A percentile compares a stretch with the other conserved stretches of the same genome.
These are phyloP conservation scores for Rhagophthalmus giganteus DNA, from an alignment of 2,888 invertebrate genomes.

Conservation along the genomic window DNA sequence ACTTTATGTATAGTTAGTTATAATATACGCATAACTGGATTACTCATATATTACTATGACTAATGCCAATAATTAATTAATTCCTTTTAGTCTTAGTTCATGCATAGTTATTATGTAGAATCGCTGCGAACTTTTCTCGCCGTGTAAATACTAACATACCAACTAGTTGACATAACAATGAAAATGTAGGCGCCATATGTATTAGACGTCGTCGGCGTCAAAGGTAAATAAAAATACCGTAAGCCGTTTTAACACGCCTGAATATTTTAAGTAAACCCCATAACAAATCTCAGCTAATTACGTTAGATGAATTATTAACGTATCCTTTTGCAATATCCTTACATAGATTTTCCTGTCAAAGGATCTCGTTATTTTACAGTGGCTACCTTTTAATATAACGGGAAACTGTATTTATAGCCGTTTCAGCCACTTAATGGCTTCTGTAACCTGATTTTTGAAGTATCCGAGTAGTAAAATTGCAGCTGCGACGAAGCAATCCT, in stretches of 20 bases:
- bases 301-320: not conserved
- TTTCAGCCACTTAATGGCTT: conserved; percentile 13
- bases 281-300: not conserved
- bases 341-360: not conserved
- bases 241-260: not conserved
- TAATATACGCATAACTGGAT: no score
- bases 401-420: not conserved
- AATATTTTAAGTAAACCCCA: not conserved
- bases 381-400: not conserved
- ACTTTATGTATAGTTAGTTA: no score
- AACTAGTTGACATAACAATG: no score
- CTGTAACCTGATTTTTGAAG: conserved; percentile 16
- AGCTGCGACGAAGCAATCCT: conserved; percentile 14
- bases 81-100: no score
- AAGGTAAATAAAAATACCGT: not conserved
- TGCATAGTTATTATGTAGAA: no score
- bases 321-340: not conserved
- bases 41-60: no score
- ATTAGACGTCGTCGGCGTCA: no score
- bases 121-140: no score
- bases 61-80: no score
- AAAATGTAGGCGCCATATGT: no score
- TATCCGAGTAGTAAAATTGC: conserved; percentile 16
- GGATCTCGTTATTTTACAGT: not conserved
- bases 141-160: no score